Percentiles rank a stretch among this genome's conserved stretches.
Evolutionary conservation across 2,888 invertebrate genomes (phyloP).

Genomic region (Netelia fuscicornis): DNA sequence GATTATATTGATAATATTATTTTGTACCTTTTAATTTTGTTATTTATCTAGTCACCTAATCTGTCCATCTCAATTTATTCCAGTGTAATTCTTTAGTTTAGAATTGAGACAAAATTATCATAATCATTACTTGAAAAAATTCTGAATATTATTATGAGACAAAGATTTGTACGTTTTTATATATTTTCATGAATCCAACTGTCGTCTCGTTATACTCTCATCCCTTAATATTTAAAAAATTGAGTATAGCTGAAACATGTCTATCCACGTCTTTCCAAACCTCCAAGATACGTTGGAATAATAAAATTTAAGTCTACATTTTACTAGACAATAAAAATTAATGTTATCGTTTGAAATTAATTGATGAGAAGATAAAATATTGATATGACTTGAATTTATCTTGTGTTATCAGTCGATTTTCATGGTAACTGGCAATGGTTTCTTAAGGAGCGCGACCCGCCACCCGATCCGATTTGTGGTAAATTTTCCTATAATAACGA

Average conservation of each 20-base stretch:
- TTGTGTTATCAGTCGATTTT: constrained; percentile 76
- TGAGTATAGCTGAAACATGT: neutral
- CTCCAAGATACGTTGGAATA: neutral
- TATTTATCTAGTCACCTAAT: too few species aligned
- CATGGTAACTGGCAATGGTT: constrained; percentile 78
- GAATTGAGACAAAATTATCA: too few species aligned
- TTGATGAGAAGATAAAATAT: neutral
- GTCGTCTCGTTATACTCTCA: neutral
- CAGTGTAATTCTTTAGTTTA: too few species aligned
- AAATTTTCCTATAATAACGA: constrained; percentile 25
- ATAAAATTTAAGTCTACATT: neutral
- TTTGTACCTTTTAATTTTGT: too few species aligned
- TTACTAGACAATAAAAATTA: neutral
- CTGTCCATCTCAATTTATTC: too few species aligned
- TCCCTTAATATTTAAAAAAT: neutral
- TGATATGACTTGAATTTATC: neutral
- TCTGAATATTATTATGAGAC: neutral
- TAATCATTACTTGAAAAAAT: neutral
- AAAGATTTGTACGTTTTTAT: neutral
- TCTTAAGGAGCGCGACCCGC: constrained; percentile 62
- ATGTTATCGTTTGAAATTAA: constrained; percentile 2
- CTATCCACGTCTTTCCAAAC: neutral
- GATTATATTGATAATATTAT: neutral
- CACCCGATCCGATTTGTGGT: constrained; percentile 72
- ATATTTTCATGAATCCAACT: constrained; percentile 1